Evolutionary conservation across 2,113 vertebrate genomes (phyloP).

Genomic region (Erythrocercus mccallii): DNA sequence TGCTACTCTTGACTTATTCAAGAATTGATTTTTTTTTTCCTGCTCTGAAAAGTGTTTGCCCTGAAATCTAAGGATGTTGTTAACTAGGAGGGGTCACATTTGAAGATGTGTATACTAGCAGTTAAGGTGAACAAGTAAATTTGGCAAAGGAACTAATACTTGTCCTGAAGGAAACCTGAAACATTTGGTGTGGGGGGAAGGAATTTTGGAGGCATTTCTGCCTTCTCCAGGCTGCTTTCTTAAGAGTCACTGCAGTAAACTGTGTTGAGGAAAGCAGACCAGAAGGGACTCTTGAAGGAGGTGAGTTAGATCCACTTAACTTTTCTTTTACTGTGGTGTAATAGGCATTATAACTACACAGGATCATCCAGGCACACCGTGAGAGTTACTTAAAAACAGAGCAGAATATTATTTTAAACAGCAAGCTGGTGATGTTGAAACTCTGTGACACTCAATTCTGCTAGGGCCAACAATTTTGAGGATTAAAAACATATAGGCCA

Average conservation of each 20-base stretch:
- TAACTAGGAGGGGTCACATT: background rate
- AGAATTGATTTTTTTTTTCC: background rate
- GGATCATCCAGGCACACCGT: background rate
- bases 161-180: background rate
- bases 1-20: background rate
- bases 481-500: conserved; percentile 43
- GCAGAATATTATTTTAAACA: conserved; percentile 19
- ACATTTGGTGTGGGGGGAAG: background rate
- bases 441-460: background rate
- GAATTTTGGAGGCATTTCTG: background rate
- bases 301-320: background rate
- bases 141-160: background rate
- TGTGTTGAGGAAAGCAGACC: background rate
- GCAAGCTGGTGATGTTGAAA: background rate
- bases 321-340: background rate
- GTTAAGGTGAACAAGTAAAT: background rate
- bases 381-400: background rate
- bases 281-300: background rate
- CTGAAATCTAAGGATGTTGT: conserved; percentile 15
- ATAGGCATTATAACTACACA: background rate
- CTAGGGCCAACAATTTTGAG: background rate
- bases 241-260: background rate
- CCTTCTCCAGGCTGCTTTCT: background rate
- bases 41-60: background rate
- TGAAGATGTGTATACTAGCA: background rate